Base-by-base conservation (phyloP, 1,140 invertebrate species). In the Pachyrhynchus sulphureomaculatus region DNA sequence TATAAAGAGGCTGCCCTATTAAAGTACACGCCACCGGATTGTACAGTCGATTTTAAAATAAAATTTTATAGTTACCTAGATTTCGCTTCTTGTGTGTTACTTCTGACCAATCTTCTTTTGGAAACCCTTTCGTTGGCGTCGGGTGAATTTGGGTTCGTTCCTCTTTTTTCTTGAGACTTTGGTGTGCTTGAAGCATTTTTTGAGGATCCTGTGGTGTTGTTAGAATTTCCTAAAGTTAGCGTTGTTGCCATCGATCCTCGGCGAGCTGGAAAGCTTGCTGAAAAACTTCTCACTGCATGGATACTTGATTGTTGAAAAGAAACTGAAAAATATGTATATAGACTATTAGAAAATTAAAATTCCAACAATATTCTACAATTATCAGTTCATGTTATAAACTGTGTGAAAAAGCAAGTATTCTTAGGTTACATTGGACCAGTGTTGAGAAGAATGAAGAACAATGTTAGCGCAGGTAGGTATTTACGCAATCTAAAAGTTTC, bases 291-390 rank as follows among this genome's bases (percentile, higher is more conserved):
- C 24, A 75, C 68, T 13, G 74, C 69, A 58, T 75, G 73, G 52
- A 75, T 75, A 42, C 72, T 75, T 12, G 73, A 74, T 53, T 71
- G 72, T 55, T 76, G 75, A 63, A 76, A 76, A 10, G 75, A 73
- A 32, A 76, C 75, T 76, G 54, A 58, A 72, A 73, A 41, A 47
- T 62, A 57, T 9, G 44, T 37, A 4, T 13, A 9, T 39, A 39
- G 32, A 41, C 29, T 37, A 29, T 26, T 44, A 44, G 44, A 13
- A 44, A 18, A 26, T n/a, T n/a, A n/a, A n/a, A n/a, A n/a, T n/a
- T n/a, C n/a, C n/a, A n/a, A n/a, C n/a, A n/a, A n/a, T n/a, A n/a
- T n/a, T n/a, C n/a, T n/a, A n/a, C n/a, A n/a, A n/a, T n/a, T n/a
- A n/a, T n/a, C n/a, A n/a, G n/a, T n/a, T n/a, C n/a, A n/a, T n/a